Evolutionary conservation across 1,140 invertebrate species (phyloP).

Genomic region (Charaxes varanes): DNA sequence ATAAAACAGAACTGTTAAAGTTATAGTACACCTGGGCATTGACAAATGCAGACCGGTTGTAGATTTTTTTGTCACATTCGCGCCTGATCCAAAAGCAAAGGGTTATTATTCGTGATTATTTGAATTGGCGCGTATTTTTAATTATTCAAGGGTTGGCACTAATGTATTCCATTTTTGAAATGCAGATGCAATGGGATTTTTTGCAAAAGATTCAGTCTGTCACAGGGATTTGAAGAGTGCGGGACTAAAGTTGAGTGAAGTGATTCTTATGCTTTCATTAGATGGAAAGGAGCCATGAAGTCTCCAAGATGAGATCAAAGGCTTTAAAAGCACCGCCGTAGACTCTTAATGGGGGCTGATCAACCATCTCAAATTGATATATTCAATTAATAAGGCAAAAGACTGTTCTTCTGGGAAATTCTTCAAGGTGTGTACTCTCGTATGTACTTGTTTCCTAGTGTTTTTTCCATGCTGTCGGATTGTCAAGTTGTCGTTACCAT

Average conservation of each 20-base stretch:
- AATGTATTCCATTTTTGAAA: constrained; percentile 60
- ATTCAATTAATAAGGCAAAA: too few relatives aligned
- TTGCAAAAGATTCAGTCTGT: constrained; percentile 47
- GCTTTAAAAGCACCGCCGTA: too few relatives aligned
- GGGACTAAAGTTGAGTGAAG: constrained; percentile 24
- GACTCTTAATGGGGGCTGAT: too few relatives aligned
- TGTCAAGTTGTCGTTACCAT: too few relatives aligned
- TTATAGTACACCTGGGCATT: constrained; percentile 48
- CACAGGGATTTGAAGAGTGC: constrained; percentile 45
- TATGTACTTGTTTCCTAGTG: too few relatives aligned
- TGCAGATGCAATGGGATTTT: constrained; percentile 45
- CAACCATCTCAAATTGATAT: too few relatives aligned
- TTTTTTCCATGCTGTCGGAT: too few relatives aligned
- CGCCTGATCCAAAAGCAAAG: constrained; percentile 52
- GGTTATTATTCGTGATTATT: constrained; percentile 68
- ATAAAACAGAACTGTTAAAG: constrained; percentile 25
- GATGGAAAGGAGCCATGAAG: too few relatives aligned
- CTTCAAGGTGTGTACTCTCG: too few relatives aligned
- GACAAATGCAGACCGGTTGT: constrained; percentile 41
- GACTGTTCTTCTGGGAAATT: too few relatives aligned
- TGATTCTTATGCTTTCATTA: too few relatives aligned
- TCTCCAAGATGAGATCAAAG: too few relatives aligned
- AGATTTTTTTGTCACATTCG: constrained; percentile 43
- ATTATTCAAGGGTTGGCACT: constrained; percentile 66
- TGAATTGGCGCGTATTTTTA: constrained; percentile 69